phyloP scores from a whole-genome alignment of 2,888 invertebrate species.

The Eupelmus urozonus region DNA sequence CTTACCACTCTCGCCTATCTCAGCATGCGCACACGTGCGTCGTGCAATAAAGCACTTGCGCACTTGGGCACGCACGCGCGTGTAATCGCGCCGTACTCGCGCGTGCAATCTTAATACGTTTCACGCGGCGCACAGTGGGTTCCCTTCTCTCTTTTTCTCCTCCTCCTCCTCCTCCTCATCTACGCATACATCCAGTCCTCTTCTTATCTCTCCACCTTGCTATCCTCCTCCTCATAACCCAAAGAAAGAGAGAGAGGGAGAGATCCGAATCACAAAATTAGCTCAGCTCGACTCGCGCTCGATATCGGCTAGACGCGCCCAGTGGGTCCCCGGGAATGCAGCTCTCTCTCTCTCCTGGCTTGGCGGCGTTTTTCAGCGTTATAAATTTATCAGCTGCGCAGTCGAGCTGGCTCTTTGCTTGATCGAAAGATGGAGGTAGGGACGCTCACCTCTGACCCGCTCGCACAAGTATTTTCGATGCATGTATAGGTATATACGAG shows the following conservation, averaged over 20 bases:
- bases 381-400: conserved; percentile 71
- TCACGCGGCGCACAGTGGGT: conserved; percentile 58
- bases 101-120: conserved; percentile 59
- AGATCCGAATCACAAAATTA: conserved; percentile 69
- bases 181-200: not conserved
- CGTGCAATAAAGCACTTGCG: not conserved
- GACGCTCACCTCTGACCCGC: conserved; percentile 72
- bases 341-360: not conserved
- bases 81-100: conserved; percentile 26
- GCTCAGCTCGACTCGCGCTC: conserved; percentile 53
- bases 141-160: not conserved
- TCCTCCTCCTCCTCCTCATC: conserved; percentile 6
- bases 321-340: conserved; percentile 35
- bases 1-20: conserved; percentile 7
- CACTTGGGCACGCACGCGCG: not conserved
- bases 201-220: not conserved
- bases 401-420: too few relatives aligned
- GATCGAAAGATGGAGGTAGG: conserved; percentile 75
- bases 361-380: conserved; percentile 65
- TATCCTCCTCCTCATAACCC: not conserved
- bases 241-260: too few relatives aligned
- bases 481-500: not conserved
- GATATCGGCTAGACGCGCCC: too few relatives aligned
- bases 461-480: conserved; percentile 65
- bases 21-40: conserved; percentile 7